These are phyloP conservation scores for Ammodytes marinus DNA, from an alignment of 2,113 vertebrate genomes.

Conservation along the genomic window DNA sequence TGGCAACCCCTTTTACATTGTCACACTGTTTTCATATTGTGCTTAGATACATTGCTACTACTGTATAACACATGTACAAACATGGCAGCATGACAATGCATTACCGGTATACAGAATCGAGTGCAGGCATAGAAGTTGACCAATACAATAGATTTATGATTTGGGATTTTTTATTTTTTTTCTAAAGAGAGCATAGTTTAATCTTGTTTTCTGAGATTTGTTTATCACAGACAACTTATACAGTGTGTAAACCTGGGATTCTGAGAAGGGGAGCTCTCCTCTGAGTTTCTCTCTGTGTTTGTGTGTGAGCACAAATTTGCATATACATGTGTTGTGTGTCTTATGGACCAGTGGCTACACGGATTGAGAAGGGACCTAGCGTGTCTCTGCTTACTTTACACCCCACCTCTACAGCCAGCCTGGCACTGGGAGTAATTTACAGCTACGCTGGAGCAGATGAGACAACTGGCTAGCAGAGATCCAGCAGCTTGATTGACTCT, in stretches of 20 bases:
- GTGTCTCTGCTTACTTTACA: slow-evolving; percentile 78
- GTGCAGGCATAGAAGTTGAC: neutral
- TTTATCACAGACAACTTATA: neutral
- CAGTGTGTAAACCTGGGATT: neutral
- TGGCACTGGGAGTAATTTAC: slow-evolving; percentile 80
- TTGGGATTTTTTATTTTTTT: neutral
- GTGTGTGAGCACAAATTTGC: neutral
- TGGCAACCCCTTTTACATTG: neutral
- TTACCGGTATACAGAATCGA: neutral
- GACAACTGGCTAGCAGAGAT: slow-evolving; percentile 62
- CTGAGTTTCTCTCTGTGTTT: slow-evolving; percentile 16
- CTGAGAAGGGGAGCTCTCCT: neutral
- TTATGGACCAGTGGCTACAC: slow-evolving; percentile 23
- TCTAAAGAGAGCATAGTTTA: neutral
- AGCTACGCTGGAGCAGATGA: slow-evolving; percentile 81
- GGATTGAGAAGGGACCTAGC: slow-evolving; percentile 66
- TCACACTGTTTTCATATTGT: neutral
- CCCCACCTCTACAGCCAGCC: slow-evolving; percentile 61
- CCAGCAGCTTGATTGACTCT: slow-evolving; percentile 53
- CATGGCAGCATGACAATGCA: neutral
- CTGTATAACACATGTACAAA: neutral
- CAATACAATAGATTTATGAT: neutral
- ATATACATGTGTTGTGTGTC: slow-evolving; percentile 4
- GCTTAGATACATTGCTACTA: neutral
- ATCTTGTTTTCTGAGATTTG: neutral